Evolutionary conservation across 30 jellyfish, hydroid and myxozoan species (phyloP).

Genomic region (Hydractinia echinata): DNA sequence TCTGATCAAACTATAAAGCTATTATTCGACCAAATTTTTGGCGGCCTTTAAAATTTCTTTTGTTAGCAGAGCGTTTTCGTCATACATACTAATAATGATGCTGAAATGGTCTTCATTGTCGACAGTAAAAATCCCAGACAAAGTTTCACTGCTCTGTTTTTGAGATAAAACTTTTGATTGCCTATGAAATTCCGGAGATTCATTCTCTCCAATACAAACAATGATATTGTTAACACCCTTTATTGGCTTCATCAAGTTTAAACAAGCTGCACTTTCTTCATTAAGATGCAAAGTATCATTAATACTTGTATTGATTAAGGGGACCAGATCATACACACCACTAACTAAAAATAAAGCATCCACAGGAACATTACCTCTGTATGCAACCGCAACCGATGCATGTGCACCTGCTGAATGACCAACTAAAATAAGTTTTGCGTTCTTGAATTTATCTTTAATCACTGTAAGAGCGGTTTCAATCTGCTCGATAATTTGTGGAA

Average conservation of each 20-base stretch:
- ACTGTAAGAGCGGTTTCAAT: not conserved
- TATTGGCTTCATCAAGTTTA: not conserved
- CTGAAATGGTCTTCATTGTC: slow-evolving; percentile 33
- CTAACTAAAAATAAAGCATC: slow-evolving; percentile 13
- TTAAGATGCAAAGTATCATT: not conserved
- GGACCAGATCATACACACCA: slow-evolving; percentile 21
- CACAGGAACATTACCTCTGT: not conserved
- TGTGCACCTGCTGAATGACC: slow-evolving; percentile 45
- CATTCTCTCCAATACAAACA: slow-evolving; percentile 19
- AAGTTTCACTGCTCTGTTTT: not conserved
- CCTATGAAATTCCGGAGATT: slow-evolving; percentile 21
- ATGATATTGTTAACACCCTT: not conserved
- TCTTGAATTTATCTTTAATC: not conserved
- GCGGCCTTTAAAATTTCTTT: not conserved
- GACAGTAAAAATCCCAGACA: not conserved
- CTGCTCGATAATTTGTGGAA: slow-evolving; percentile 5
- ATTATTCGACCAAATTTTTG: not conserved
- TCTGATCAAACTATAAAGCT: not conserved
- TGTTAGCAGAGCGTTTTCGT: not conserved
- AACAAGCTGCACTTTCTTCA: not conserved
- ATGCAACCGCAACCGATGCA: not conserved
- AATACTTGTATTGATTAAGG: slow-evolving; percentile 16
- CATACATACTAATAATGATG: not conserved
- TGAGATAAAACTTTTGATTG: slow-evolving; percentile 1
- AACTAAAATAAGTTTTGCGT: not conserved